These are phyloP conservation scores for Stictonetta naevosa DNA, from an alignment of 2,113 vertebrate species.

Conservation along the genomic window DNA sequence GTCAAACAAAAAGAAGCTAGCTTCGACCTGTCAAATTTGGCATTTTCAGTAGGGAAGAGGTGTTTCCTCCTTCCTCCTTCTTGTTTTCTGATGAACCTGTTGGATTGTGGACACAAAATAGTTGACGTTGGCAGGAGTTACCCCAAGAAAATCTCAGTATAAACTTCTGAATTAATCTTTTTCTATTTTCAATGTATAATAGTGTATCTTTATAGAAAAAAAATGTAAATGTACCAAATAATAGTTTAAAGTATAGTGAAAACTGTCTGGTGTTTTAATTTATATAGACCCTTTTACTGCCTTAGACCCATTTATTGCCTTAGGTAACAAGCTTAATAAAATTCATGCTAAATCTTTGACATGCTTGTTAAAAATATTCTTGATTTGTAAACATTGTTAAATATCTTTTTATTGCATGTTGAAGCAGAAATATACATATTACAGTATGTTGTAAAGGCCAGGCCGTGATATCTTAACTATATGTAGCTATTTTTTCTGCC, in stretches of 20 bases:
- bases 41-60: background rate
- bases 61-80: rapidly evolving
- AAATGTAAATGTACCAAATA: background rate
- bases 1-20: background rate
- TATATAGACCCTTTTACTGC: slow-evolving; percentile 56
- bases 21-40: background rate
- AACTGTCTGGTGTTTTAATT: slow-evolving; percentile 45
- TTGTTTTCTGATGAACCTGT: background rate
- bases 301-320: slow-evolving; percentile 44
- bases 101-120: background rate
- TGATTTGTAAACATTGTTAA: slow-evolving; percentile 66
- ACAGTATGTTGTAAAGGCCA: slow-evolving; percentile 1
- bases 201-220: background rate
- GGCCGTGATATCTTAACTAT: background rate
- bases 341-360: slow-evolving; percentile 66
- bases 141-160: background rate
- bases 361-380: slow-evolving; percentile 70
- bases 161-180: background rate
- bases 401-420: slow-evolving; percentile 54
- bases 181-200: background rate
- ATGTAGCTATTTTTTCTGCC: background rate
- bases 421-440: slow-evolving; percentile 17
- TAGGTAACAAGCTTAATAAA: slow-evolving; percentile 67
- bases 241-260: slow-evolving; percentile 34
- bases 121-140: background rate